Base-by-base conservation (phyloP, 2,888 invertebrate species). In the Sesia bembeciformis region DNA sequence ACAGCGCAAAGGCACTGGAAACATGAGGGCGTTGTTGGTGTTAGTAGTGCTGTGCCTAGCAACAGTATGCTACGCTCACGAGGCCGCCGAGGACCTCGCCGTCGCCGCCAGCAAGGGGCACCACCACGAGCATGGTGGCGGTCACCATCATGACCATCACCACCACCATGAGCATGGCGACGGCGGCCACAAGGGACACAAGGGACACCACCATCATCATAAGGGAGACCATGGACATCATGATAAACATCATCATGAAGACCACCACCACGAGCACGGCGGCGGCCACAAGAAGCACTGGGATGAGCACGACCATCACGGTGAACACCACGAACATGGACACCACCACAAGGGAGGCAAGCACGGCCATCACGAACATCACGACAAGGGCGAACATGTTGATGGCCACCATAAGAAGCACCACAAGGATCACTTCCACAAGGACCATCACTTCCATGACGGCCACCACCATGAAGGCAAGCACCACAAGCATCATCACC, bases 371-470 rank as follows among this genome's bases (percentile, higher is more conserved):
- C 94, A 95, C 67, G 94, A 95, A 64, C 94, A 94, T 46, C 95
- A 95, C 80, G 95, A 96, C 72, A 96, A 96, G 74, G 96, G 95
- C 0, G 94, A 95, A 67, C 94, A 95, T 68, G 92, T 92, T 54
- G 92, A 94, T 64, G 95, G 96, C 4, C 95, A 93, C 81, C 96
- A 96, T 78, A 94, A 96, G 84, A 95, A 96, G 68, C 91, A 94
- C 68, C 94, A 96, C 84, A 96, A 96, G 80, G 96, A 96, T 67
- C 96, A 96, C 80, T 96, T 94, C 84, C 93, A 95, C 76, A 96
- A 96, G 86, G 94, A 95, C 70, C 95, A 95, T 75, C 95, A 95
- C 89, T 96, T 96, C 91, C 96, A 96, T 76, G 96, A 96, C 72
- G 95, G 96, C 68, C 93, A 93, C 74, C 94, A 96, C 78, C 93